These are phyloP conservation scores for Falcunculus frontatus DNA, from an alignment of 2,113 vertebrate species.

Conservation along the genomic window DNA sequence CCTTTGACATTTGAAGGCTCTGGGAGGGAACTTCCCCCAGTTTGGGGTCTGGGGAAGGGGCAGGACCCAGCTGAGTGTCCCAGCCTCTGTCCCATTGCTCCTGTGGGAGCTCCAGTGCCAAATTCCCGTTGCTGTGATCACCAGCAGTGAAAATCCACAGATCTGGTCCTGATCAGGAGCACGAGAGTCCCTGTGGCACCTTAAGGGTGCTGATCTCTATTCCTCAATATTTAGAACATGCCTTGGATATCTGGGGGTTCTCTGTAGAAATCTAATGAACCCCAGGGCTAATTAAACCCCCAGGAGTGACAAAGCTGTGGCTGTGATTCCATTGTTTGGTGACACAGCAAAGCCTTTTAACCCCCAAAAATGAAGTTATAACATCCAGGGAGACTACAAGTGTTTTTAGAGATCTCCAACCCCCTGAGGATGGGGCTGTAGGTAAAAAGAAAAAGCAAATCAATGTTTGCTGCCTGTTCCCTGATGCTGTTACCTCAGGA, in stretches of 20 bases:
- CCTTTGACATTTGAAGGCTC: not conserved
- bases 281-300: not conserved
- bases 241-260: not conserved
- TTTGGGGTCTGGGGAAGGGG: not conserved
- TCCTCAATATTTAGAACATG: not conserved
- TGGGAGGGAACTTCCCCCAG: too few relatives aligned
- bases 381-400: not conserved
- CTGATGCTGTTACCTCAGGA: not conserved
- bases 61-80: not conserved
- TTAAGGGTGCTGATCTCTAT: not conserved
- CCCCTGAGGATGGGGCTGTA: not conserved
- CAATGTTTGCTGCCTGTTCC: not conserved
- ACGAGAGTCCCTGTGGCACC: not conserved
- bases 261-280: not conserved
- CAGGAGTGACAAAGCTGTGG: too few relatives aligned
- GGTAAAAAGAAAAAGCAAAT: not conserved
- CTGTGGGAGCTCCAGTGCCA: not conserved
- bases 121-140: not conserved
- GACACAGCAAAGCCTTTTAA: too few relatives aligned
- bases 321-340: too few relatives aligned
- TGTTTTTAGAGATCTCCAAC: not conserved
- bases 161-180: not conserved
- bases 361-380: not conserved
- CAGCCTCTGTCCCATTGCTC: not conserved
- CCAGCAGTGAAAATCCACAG: not conserved